Percentiles rank a stretch among this genome's conserved stretches.
phyloP scores from a whole-genome alignment of 1,140 invertebrate species.

The Cyclargus thomasi region DNA sequence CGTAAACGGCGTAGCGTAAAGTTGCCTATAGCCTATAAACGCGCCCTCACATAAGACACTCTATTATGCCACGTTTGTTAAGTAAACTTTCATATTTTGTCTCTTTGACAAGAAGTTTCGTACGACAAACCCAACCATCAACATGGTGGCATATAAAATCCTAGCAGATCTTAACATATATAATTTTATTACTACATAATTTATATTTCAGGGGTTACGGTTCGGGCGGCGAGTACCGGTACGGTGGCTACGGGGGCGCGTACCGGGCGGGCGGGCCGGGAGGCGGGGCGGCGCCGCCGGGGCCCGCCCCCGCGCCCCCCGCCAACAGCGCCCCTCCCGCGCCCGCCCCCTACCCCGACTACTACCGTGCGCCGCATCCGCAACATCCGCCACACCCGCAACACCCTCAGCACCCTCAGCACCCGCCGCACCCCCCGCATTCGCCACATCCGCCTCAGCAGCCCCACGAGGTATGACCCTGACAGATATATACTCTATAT shows the following conservation, averaged over 20 bases:
- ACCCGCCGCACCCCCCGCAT: conserved; percentile 31
- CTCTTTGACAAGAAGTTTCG: no score
- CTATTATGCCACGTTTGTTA: no score
- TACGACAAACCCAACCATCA: no score
- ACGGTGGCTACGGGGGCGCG: conserved; percentile 69
- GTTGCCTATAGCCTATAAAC: no score
- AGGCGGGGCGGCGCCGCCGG: conserved; percentile 71
- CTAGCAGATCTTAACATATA: no score
- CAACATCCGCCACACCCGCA: conserved; percentile 29
- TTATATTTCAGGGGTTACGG: conserved; percentile 44
- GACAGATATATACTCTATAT: neutral
- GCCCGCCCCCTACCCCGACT: conserved; percentile 78
- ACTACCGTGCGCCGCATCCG: conserved; percentile 70
- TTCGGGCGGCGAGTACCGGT: conserved; percentile 57
- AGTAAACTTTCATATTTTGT: no score
- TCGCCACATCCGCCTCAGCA: conserved; percentile 32
- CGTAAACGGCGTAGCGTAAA: no score
- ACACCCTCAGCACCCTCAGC: conserved; percentile 30
- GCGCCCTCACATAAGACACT: no score
- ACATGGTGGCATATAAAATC: no score
- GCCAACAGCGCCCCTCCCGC: conserved; percentile 32
- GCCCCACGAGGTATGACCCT: conserved; percentile 39
- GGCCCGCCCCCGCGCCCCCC: conserved; percentile 35
- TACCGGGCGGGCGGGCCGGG: conserved; percentile 58
- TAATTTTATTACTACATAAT: neutral